Percentiles rank a stretch among this genome's conserved stretches.
Evolutionary conservation across 2,888 invertebrate genomes (phyloP).

Genomic region (Micropterix aruncella): DNA sequence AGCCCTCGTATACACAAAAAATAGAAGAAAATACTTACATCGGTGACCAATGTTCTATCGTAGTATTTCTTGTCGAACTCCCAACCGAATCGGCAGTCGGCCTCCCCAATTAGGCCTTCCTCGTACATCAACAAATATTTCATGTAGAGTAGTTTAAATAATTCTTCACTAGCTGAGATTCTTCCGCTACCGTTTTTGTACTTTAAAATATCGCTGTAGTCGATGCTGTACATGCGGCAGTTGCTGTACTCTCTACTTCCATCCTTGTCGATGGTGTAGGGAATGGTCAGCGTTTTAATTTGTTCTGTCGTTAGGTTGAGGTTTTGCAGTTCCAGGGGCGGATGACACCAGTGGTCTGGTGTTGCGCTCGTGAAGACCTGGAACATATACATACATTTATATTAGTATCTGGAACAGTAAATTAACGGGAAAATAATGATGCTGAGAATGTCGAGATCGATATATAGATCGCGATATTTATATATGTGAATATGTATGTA

Average conservation of each 20-base stretch:
- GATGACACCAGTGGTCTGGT: slow-evolving; percentile 52
- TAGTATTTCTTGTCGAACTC: slow-evolving; percentile 45
- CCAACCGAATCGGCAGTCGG: slow-evolving; percentile 43
- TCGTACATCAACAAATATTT: no score
- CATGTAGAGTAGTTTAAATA: no score
- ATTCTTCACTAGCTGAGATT: background rate
- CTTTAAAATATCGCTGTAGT: slow-evolving; percentile 13
- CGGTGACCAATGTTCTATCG: slow-evolving; percentile 47
- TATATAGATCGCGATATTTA: no score
- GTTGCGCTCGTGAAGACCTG: slow-evolving; percentile 57
- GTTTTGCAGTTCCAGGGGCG: slow-evolving; percentile 35
- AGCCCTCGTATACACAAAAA: no score
- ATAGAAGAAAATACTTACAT: slow-evolving; percentile 37
- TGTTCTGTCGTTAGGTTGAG: slow-evolving; percentile 31
- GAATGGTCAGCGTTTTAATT: slow-evolving; percentile 37
- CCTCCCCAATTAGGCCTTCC: slow-evolving; percentile 11
- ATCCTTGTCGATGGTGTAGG: slow-evolving; percentile 23
- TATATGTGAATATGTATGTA: no score
- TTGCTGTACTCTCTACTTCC: slow-evolving; percentile 28
- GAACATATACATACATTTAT: slow-evolving; percentile 12
- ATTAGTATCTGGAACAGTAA: no score
- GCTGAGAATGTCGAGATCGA: no score
- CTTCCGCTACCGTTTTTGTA: background rate
- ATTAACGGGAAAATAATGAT: no score
- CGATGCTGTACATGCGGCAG: slow-evolving; percentile 38